Evolutionary conservation across 2,888 invertebrate genomes (phyloP).

Genomic region (Polylopha cassiicola): DNA sequence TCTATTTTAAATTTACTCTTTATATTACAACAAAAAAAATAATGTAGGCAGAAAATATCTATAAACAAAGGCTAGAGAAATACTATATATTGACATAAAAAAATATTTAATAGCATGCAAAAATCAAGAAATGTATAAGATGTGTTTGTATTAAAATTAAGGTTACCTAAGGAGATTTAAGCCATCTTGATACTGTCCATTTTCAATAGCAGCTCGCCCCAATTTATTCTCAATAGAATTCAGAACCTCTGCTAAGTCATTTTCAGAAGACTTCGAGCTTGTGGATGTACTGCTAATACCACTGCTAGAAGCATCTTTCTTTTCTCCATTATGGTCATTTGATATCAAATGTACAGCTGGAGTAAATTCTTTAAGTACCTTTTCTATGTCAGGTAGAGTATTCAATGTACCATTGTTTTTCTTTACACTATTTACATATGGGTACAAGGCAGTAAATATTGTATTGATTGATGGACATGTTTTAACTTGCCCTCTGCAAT

Average conservation of each 20-base stretch:
- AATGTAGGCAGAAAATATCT: too few relatives aligned
- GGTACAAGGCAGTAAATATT: constrained; percentile 41
- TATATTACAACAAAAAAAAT: too few relatives aligned
- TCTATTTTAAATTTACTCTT: too few relatives aligned
- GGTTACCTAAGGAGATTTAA: constrained; percentile 73
- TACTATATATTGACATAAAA: too few relatives aligned
- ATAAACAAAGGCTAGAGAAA: too few relatives aligned
- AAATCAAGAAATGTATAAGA: background rate
- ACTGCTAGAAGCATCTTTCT: constrained; percentile 27
- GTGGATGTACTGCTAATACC: constrained; percentile 29
- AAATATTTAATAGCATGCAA: background rate
- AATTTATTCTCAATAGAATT: constrained; percentile 79
- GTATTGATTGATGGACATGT: constrained; percentile 36
- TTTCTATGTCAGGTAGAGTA: constrained; percentile 41
- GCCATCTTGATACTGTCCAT: constrained; percentile 71
- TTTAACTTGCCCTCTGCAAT: constrained; percentile 32
- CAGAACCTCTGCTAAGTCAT: constrained; percentile 70
- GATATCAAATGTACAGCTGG: constrained; percentile 59
- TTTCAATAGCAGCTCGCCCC: constrained; percentile 78
- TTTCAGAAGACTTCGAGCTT: constrained; percentile 43
- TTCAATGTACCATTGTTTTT: constrained; percentile 37
- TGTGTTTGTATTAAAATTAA: background rate
- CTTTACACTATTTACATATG: constrained; percentile 40
- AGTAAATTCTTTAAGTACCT: constrained; percentile 41
- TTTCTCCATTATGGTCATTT: constrained; percentile 48